phyloP scores from a whole-genome alignment of 92 coral and sea anemone species.

The Meandrina meandrites region DNA sequence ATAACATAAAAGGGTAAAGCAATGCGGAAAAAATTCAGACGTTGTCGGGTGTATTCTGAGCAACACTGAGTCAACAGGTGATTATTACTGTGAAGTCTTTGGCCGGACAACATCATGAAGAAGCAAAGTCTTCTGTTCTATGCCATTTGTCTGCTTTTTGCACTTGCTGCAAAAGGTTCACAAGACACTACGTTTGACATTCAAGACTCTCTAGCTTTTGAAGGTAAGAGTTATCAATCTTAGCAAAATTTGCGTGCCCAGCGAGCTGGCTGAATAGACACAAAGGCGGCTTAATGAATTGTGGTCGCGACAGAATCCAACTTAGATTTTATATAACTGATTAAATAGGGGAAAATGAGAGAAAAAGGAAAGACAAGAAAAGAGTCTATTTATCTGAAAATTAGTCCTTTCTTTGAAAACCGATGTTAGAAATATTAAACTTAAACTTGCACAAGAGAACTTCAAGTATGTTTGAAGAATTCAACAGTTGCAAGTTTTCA shows the following conservation, averaged over 20 bases:
- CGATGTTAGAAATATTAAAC: not conserved
- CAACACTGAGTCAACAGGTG: not conserved
- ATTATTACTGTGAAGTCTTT: not conserved
- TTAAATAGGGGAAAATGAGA: not conserved
- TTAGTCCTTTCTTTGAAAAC: not conserved
- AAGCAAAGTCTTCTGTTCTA: not conserved
- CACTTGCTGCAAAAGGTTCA: not conserved
- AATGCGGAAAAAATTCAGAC: conserved; percentile 21
- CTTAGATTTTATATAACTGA: not conserved
- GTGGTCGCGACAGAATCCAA: not conserved
- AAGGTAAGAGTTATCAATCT: not conserved
- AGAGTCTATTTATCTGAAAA: not conserved
- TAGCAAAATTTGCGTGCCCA: too few relatives aligned
- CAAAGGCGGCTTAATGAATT: too few relatives aligned
- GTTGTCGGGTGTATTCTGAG: not conserved
- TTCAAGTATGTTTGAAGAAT: not conserved
- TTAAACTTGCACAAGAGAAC: not conserved
- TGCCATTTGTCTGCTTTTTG: not conserved
- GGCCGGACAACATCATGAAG: not conserved
- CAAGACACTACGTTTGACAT: not conserved
- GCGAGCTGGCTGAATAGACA: too few relatives aligned
- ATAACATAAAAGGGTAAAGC: not conserved
- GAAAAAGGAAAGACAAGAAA: not conserved
- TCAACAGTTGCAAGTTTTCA: not conserved
- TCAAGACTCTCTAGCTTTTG: not conserved